Base-by-base conservation (phyloP, 2,888 invertebrate genomes). In the Copidosoma aretas region DNA sequence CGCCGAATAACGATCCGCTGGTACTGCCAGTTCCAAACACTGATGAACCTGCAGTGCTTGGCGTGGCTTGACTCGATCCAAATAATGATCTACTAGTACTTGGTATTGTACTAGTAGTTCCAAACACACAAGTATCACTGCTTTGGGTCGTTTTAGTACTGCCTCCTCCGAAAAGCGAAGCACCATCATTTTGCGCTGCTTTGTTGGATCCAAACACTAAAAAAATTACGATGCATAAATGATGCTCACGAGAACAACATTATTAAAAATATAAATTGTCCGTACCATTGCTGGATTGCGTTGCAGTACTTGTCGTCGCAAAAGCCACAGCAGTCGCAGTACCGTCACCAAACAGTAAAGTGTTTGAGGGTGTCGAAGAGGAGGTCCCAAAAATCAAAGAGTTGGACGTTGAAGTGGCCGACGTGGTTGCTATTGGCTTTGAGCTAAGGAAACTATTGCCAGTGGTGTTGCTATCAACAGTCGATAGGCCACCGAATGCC, bases 381-480 rank as follows among this genome's bases (percentile, higher is more conserved):
- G 19, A 19, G 15, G 21, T 54, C 14, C 58, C 53, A n/a, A 70
- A 70, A 1, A 59, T 53, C n/a, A 65, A 54, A 39, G 70, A 52
- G 43, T 63, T 70, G 12, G 58, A 22, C 14, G 73, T 70, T 2
- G 66, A 24, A 32, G 60, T 39, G 4, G 60, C 25, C 21, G 43
- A 63, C 22, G 22, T 17, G 12, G 43, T 46, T 46, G 43, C n/a
- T 32, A 51, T 5, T 15, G 46, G 8, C 24, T 60, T 60, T 25
- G 32, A 22, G 10, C 57, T 21, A 21, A 60, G 51, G 32, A 60
- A 49, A 19, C 32, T 60, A 61, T 51, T 22, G 51, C 60, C 60
- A 58, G 57, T 57, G 65, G 61, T 10, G 32, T 70, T 39, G 19
- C 64, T 43, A 10, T 22, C 59, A 46, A 68, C 68, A 19, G 65